These are phyloP conservation scores for Eptesicus fuscus DNA, from an alignment of 2,113 vertebrate genomes.

Conservation along the genomic window DNA sequence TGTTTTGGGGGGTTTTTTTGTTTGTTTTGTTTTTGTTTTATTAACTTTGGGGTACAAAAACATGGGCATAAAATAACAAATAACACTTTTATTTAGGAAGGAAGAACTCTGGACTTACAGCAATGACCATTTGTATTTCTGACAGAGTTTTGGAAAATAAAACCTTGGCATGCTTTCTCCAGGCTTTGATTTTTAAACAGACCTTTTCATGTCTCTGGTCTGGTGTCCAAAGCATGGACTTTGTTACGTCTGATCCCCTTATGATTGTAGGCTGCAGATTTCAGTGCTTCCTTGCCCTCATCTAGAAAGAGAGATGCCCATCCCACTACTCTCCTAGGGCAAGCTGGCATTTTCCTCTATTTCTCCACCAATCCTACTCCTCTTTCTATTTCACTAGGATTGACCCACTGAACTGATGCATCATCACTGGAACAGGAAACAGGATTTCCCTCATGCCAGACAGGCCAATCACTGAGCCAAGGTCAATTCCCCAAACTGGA, in stretches of 20 bases:
- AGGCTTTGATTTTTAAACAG: neutral
- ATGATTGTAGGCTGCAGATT: neutral
- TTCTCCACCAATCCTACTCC: neutral
- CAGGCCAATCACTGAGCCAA: neutral
- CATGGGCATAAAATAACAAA: too few relatives aligned
- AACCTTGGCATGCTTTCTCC: neutral
- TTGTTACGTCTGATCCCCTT: neutral
- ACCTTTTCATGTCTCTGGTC: neutral
- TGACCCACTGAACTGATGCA: neutral
- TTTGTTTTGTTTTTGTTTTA: too few relatives aligned
- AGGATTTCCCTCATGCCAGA: neutral
- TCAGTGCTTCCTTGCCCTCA: neutral
- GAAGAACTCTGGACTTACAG: neutral
- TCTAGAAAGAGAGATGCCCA: neutral
- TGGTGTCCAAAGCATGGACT: neutral
- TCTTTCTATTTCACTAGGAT: neutral
- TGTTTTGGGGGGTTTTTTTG: neutral
- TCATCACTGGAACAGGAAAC: neutral
- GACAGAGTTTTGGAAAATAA: slow-evolving; percentile 19
- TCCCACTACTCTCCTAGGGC: neutral
- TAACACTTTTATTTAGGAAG: neutral
- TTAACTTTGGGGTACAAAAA: too few relatives aligned
- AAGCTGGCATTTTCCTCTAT: neutral
- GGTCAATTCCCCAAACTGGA: neutral
- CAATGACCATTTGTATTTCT: neutral